Percentiles rank a stretch among this genome's conserved stretches.
Conservation (phyloP, 1,140 invertebrate genomes). For the Steinernema feltiae region DNA sequence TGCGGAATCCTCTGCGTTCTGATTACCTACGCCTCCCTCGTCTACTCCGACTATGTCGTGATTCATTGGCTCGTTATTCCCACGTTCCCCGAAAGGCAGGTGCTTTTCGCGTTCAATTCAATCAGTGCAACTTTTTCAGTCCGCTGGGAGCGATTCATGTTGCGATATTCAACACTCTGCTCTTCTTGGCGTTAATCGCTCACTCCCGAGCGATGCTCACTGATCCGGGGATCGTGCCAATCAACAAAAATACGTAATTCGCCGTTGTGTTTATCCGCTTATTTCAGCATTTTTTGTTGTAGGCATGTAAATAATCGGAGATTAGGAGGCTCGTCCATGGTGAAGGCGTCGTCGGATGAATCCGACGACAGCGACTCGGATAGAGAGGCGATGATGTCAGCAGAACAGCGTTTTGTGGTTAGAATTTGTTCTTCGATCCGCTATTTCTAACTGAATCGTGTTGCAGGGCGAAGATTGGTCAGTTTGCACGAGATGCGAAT, state of each 20-base stretch:
- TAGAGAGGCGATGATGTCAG: conserved; percentile 18
- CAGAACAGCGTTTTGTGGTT: conserved; percentile 26
- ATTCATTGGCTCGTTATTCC: conserved; percentile 77
- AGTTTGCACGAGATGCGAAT: conserved; percentile 75
- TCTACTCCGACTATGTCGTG: conserved; percentile 85
- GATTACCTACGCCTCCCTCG: conserved; percentile 74
- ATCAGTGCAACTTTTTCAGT: conserved; percentile 62
- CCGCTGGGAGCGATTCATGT: conserved; percentile 79
- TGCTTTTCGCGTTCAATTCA: conserved; percentile 20
- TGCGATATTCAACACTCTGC: conserved; percentile 72
- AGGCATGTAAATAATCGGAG: conserved; percentile 18
- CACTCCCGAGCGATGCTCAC: conserved; percentile 77
- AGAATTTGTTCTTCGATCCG: conserved; percentile 3
- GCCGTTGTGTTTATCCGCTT: background rate
- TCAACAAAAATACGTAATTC: conserved; percentile 67
- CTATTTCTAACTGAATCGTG: conserved; percentile 25
- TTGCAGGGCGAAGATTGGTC: conserved; percentile 70
- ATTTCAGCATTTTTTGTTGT: conserved; percentile 3
- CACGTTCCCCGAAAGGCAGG: conserved; percentile 72
- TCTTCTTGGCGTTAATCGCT: conserved; percentile 71
- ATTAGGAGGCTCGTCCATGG: conserved; percentile 19
- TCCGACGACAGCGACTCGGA: conserved; percentile 30
- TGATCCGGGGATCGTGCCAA: conserved; percentile 78
- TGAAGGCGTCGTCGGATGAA: conserved; percentile 9
- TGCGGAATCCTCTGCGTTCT: conserved; percentile 79